Percentiles rank a stretch among this genome's conserved stretches.
phyloP scores from a whole-genome alignment of 2,113 vertebrate genomes.

The Lepidiolamprologus cunningtoni region DNA sequence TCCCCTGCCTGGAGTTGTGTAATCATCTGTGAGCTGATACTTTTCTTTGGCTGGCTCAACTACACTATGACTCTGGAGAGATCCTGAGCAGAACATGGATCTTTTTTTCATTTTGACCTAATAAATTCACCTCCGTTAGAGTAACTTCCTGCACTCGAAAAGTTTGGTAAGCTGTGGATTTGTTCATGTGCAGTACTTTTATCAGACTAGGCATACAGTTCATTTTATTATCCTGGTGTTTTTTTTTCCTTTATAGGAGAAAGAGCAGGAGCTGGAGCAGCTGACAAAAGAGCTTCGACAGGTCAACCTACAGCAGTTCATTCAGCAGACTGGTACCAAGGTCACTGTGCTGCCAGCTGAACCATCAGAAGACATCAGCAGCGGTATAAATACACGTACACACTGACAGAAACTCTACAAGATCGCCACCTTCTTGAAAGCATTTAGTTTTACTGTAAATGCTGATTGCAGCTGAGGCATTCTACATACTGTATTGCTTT shows the following conservation, averaged over 20 bases:
- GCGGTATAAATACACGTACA: slow-evolving; percentile 48
- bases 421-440: neutral
- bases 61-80: neutral
- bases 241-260: slow-evolving; percentile 71
- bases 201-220: neutral
- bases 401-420: neutral
- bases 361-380: slow-evolving; percentile 68
- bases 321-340: slow-evolving; percentile 93
- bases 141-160: neutral
- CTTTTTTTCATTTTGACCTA: neutral
- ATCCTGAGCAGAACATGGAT: neutral
- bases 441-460: neutral
- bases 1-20: slow-evolving; percentile 22
- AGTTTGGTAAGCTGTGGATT: neutral
- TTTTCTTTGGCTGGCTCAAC: neutral
- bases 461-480: neutral
- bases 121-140: neutral
- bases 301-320: slow-evolving; percentile 96
- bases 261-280: slow-evolving; percentile 90
- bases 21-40: slow-evolving; percentile 6
- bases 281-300: slow-evolving; percentile 94
- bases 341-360: slow-evolving; percentile 88
- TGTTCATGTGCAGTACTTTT: neutral
- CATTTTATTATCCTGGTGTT: neutral
- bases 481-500: neutral